Evolutionary conservation across 2,888 invertebrate species (phyloP).

Genomic region (Andrena chrysosceles): DNA sequence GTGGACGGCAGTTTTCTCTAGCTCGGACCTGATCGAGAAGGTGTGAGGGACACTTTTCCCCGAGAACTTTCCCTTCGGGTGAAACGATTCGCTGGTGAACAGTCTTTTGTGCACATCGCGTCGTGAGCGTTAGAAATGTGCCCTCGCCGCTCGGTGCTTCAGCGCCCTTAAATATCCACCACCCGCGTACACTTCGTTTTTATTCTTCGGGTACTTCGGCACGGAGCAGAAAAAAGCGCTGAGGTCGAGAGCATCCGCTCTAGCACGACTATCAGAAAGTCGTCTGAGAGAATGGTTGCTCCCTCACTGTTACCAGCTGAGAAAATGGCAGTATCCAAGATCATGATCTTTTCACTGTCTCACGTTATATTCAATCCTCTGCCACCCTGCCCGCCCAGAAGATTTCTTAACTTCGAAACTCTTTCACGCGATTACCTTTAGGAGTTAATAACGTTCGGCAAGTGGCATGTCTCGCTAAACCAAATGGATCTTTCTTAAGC

Average conservation of each 20-base stretch:
- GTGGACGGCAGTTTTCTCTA: neutral
- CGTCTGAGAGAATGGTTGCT: constrained; percentile 44
- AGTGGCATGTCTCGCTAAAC: no score
- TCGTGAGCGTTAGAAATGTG: constrained; percentile 53
- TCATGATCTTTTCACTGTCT: constrained; percentile 8
- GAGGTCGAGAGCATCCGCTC: constrained; percentile 64
- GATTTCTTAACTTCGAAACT: no score
- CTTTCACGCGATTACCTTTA: no score
- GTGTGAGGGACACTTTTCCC: neutral
- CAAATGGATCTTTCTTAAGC: no score
- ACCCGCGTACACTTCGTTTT: constrained; percentile 59
- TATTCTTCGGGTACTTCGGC: constrained; percentile 62
- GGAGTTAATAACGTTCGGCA: no score
- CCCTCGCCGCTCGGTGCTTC: constrained; percentile 46
- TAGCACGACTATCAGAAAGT: constrained; percentile 58
- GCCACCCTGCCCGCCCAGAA: neutral
- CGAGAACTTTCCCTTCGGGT: constrained; percentile 2
- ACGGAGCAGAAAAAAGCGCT: constrained; percentile 54
- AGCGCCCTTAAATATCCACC: constrained; percentile 59
- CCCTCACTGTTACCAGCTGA: neutral
- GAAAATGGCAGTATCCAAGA: constrained; percentile 7
- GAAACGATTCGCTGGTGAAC: constrained; percentile 42
- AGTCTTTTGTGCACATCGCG: constrained; percentile 26
- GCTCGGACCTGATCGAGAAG: neutral
- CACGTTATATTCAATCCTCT: neutral